Conservation (phyloP, 2,797 vertebrate genomes). For the Melanotaenia maccullochi region DNA sequence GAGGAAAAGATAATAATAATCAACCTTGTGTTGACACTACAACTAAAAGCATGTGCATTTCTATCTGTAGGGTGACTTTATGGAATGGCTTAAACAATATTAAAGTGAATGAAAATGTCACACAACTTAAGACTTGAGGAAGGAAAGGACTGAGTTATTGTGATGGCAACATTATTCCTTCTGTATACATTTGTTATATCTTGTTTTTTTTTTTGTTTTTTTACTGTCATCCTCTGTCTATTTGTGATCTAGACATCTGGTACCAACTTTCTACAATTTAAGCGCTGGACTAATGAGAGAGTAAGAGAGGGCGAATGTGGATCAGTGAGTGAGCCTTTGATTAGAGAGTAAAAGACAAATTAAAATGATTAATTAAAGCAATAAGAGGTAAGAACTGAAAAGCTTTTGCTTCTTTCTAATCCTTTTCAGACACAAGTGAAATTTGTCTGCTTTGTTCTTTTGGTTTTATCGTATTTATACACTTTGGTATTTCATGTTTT, state of each 20-base stretch:
- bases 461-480: no score
- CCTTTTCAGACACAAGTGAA: no score
- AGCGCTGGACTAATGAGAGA: background rate
- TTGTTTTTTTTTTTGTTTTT: background rate
- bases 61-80: background rate
- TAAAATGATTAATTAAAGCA: background rate
- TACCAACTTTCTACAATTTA: background rate
- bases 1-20: background rate
- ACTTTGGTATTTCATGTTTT: background rate
- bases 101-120: background rate
- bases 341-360: background rate
- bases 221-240: background rate
- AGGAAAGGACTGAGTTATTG: background rate
- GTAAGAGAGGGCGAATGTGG: no score
- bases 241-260: background rate
- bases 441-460: no score
- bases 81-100: background rate
- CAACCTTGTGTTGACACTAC: background rate
- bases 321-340: background rate
- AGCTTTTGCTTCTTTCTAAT: background rate
- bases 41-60: no score
- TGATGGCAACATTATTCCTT: background rate
- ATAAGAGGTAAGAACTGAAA: background rate
- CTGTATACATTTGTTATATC: background rate
- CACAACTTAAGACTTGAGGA: background rate